Base-by-base conservation (phyloP, 2,113 vertebrate species). In the Plestiodon gilberti region DNA sequence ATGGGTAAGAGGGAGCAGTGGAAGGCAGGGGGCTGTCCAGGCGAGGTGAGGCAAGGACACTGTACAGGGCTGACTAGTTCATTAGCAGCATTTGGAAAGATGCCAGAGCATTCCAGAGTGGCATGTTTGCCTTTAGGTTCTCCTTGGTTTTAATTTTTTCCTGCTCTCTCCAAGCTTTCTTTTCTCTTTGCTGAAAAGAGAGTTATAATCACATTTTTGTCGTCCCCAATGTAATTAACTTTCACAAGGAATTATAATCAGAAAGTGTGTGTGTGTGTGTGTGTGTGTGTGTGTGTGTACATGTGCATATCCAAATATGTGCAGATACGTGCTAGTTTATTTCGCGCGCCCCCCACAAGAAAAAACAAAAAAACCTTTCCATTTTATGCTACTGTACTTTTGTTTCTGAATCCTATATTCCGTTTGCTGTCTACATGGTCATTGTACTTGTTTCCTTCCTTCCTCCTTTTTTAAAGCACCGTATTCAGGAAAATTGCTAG, bases 1-100 rank as follows among this genome's bases (percentile, higher is more conserved):
- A 33, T 28, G 28, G n/a, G 6, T 25, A 61, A 82, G 81, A 90
- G 73, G 57, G 87, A 81, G 67, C 1, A 13, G 11, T 62, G 59
- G 59, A 30, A 89, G 55, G 74, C 18, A 15, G 35, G 1, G 1
- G 13, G 13, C 78, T 86, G 71, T 84, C 61, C 82, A 90, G 74
- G 67, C 85, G 89, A 94, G 84, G 88, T 89, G 89, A 94, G 87
- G 61, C 88, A 83, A 22, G 80, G 85, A 91, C 62, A 69, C 73
- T 75, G 70, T n/a, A 2, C 40, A 84, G 84, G 81, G 71, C 78
- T 95, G 90, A 95, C 82, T 95, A 40, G 87, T 96, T 96, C 93
- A 94, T 90, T 94, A 95, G 89, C 64, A 93, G 71, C 82, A 78
- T 38, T 87, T 96, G 94, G 90, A 94, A 22, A 38, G 13, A 18